Evolutionary conservation across 2,888 invertebrate genomes (phyloP), one percentile per base, ranked within the genome.

Genomic region (Chloroclysta siterata): DNA sequence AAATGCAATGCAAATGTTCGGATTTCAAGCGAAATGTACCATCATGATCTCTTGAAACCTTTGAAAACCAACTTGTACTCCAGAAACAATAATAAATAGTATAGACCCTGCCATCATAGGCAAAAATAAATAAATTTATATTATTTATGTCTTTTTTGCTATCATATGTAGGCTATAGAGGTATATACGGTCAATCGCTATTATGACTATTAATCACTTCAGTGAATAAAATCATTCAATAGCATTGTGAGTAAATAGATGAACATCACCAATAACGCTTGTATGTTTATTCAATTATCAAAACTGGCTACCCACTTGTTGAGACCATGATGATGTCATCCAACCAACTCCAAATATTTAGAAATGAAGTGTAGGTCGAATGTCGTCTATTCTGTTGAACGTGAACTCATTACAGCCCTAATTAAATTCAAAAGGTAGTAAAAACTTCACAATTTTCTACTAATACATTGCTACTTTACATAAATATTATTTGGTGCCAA

Each of bases 351-450:
- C 46, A 46, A 46, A 46, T 46, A 46, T 17, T 17, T 8, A 46
- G 17, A 46, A 17, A 10, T 46, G 46, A 46, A 46, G 46, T 46
- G 46, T 11, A 46, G 46, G 10, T 46, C 17, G 46, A 46, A 46
- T 46, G 17, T 2, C 17, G 17, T 46, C 44, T 15, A 17, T 11
- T 10, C 17, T 4, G 36, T 39, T 2, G 11, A 39, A 4, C 11
- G 11, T 39, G 8, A 39, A 17, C 57, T 46, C 22, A 56, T 56
- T 48, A 28, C 60, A 60, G 42, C 64, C 48, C 44, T 17, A 44
- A 47, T 39, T 60, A 59, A 55, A 39, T 33, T 15, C 11, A 22
- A 44, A 56, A 55, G 10, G 39, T 22, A 5, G 2, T n/a, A 50
- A 8, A 36, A 14, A 61, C 44, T 22, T 46, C 11, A 46, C 46